Conservation (phyloP, 2,797 vertebrate genomes). For the Molossus alvarezi region DNA sequence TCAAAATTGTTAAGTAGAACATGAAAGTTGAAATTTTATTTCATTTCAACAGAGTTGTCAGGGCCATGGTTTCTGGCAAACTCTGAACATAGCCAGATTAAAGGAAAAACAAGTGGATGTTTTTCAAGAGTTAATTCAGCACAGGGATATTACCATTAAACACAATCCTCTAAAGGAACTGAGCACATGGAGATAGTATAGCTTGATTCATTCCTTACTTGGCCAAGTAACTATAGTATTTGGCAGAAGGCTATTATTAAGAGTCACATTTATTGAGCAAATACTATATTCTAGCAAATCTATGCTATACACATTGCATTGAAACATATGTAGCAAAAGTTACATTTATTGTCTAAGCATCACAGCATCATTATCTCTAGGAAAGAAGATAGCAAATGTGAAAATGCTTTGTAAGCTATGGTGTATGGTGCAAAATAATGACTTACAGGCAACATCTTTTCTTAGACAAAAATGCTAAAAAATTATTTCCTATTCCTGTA, state of each 20-base stretch:
- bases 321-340: not conserved
- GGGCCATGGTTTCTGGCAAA: not conserved
- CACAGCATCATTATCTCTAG: not conserved
- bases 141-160: slow-evolving; percentile 45
- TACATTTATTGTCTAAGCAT: not conserved
- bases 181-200: not conserved
- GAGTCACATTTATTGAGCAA: not conserved
- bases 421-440: not conserved
- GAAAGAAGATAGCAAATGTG: not conserved
- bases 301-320: not conserved
- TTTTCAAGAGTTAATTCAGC: slow-evolving; percentile 42
- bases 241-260: not conserved
- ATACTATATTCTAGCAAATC: slow-evolving; percentile 26
- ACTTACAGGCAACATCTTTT: not conserved
- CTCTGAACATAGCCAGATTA: not conserved
- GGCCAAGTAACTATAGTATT: not conserved
- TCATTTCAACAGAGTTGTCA: not conserved
- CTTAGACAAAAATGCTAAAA: not conserved
- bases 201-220: not conserved
- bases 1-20: slow-evolving; percentile 26
- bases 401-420: not conserved
- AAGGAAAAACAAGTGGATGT: slow-evolving; percentile 20
- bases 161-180: not conserved
- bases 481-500: not conserved
- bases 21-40: slow-evolving; percentile 53